These are phyloP conservation scores for Rousettus madagascariensis DNA, from an alignment of 2,797 vertebrate species.

Conservation along the genomic window DNA sequence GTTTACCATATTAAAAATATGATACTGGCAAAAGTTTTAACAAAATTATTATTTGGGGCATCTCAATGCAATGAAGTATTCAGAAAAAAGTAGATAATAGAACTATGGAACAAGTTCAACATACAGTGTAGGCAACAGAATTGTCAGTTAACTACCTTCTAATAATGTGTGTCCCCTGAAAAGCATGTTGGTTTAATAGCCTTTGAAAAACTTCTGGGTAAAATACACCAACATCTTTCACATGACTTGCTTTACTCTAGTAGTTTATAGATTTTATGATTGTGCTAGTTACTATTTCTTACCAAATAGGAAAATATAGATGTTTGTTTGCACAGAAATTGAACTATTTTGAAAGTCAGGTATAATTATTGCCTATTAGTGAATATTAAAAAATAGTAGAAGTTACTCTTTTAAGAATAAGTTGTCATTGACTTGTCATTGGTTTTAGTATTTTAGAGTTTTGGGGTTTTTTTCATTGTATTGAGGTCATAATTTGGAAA, in stretches of 20 bases:
- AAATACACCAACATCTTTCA: slow-evolving; percentile 28
- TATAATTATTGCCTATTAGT: neutral
- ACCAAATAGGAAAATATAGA: neutral
- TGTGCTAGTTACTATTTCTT: neutral
- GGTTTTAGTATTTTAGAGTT: neutral
- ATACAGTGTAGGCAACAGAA: neutral
- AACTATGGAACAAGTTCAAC: neutral
- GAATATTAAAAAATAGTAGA: slow-evolving; percentile 30
- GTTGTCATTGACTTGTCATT: neutral
- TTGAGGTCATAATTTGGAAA: slow-evolving; percentile 11
- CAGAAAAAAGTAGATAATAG: neutral
- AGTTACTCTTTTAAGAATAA: slow-evolving; percentile 16
- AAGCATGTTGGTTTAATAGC: neutral
- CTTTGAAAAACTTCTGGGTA: slow-evolving; percentile 56
- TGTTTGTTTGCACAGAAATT: neutral
- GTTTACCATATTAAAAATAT: neutral
- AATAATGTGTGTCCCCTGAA: neutral
- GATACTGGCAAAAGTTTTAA: neutral
- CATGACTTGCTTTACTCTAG: neutral
- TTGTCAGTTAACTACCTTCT: neutral
- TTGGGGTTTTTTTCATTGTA: neutral
- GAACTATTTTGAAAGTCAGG: slow-evolving; percentile 22
- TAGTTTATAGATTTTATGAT: neutral
- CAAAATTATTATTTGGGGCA: slow-evolving; percentile 15
- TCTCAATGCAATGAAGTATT: neutral